A percentile compares a stretch with the other conserved stretches of the same genome.
Evolutionary conservation across 2,797 vertebrate genomes (phyloP).

Genomic region (Leontopithecus rosalia): DNA sequence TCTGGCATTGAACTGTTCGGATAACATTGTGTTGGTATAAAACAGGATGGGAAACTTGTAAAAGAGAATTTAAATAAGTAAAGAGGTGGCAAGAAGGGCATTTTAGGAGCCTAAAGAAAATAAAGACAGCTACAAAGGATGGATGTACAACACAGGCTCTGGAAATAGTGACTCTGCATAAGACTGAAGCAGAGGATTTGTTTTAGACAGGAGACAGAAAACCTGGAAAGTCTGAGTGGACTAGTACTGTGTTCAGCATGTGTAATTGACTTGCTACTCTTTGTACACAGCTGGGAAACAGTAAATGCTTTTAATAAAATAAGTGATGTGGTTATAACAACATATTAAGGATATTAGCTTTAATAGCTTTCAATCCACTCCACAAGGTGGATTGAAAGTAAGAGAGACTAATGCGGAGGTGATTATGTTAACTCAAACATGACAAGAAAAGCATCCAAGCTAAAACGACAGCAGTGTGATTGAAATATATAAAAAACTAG

Average conservation of each 20-base stretch:
- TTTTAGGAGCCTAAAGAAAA: slow-evolving; percentile 10
- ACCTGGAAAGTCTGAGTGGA: not conserved
- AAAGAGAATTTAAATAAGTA: slow-evolving; percentile 14
- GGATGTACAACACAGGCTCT: not conserved
- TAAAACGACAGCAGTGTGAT: not conserved
- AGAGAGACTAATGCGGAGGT: not conserved
- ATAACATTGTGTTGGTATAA: not conserved
- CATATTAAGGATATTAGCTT: slow-evolving; percentile 14
- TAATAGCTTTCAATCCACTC: not conserved
- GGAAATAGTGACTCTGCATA: not conserved
- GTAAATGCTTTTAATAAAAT: not conserved
- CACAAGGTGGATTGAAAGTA: not conserved
- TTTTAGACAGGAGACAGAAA: slow-evolving; percentile 1
- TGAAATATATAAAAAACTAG: not conserved
- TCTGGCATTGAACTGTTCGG: not conserved
- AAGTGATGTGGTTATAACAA: not conserved
- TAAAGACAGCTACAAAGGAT: not conserved
- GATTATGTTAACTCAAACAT: not conserved
- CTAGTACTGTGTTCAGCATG: not conserved
- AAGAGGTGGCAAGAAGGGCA: not conserved
- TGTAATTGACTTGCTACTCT: not conserved
- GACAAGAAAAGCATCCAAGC: not conserved
- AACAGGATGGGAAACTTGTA: not conserved
- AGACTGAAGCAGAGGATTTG: not conserved
- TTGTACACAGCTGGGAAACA: not conserved